Evolutionary conservation across 1,140 invertebrate genomes (phyloP), one percentile per base, ranked within the genome.

Genomic region (Drosophila melanogaster): DNA sequence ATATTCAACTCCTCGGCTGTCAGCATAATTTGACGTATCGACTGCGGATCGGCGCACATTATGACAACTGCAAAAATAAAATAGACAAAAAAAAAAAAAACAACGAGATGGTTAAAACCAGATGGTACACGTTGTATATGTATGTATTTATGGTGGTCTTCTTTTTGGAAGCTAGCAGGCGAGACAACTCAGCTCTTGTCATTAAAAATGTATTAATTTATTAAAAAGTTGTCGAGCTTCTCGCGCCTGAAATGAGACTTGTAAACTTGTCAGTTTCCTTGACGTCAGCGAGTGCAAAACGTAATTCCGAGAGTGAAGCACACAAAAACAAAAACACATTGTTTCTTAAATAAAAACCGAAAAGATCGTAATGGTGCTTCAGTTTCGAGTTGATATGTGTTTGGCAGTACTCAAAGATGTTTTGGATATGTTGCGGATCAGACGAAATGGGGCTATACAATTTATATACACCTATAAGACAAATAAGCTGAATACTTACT

Each of bases 1-100:
- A 99, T 98, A 61, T 97, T 97, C 37, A 99, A 93, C 77, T 97
- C 96, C 81, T 98, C 96, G 12, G 98, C 98, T 14, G 97, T 96
- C 79, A 99, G 92, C 93, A 99, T 95, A 69, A 99, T 97, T 90
- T 97, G 95, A 61, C 98, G 93, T 19, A 98, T 96, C 50, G 97
- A 98, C 59, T 95, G 94, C 1, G 97, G 96, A 81, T 96, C 97
- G 0, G 97, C 98, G 91, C 98, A 99, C 80, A 99, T 95, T 53
- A 99, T 96, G 54, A 99, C 96, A 91, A 99, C 98, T 99, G 95
- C 40, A 95, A 95, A 92, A 37, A 71, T 55, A 50, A 46, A 69
- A 38, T 44, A 47, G 6, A 50, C 0, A 14, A 6, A 57, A 15
- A 41, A 59, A 17, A 50, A 0, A 14, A 6, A 57, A 15, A 41